Evolutionary conservation across 1,140 invertebrate genomes (phyloP), one percentile per base, ranked within the genome.

Genomic region (Drosophila trapezifrons): DNA sequence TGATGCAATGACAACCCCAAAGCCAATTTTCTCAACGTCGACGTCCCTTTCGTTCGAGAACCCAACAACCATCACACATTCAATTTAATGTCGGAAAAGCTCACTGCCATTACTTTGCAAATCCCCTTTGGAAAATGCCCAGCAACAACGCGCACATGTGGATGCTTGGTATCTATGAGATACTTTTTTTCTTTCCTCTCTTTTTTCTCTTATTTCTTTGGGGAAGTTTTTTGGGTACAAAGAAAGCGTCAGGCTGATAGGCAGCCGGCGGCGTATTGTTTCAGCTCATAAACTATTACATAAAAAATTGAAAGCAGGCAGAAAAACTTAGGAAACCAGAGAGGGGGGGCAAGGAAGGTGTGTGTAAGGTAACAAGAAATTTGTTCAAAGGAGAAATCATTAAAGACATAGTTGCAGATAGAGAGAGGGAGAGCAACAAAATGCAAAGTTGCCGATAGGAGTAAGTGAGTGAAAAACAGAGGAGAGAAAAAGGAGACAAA

Each of bases 371-470:
- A 77, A 77, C 73, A 70, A 77, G 59, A 78, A 79, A 86, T 87
- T 80, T 89, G 80, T 80, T 83, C 78, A 67, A 87, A 89, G 83
- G 83, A 87, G 83, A 87, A 87, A 87, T 87, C 80, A 83, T 89
- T 84, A 80, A 76, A 80, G 47, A 73, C 76, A 57, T 70, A 42
- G 27, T 71, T 29, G 35, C 56, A 58, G 38, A 35, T 15, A 70
- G 64, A 40, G 47, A 51, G 18, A 67, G 56, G 37, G 57, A 56
- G 63, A 51, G 35, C 35, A 40, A 54, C 32, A 40, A 56, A 63
- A 66, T 69, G 65, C 62, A 70, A 70, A 70, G 62, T 70, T 43
- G 22, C 42, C 38, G 67, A 57, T 47, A 47, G 51, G 27, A 32
- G 35, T 22, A 35, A 47, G 18, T n/a, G 47, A 45, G 54, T 22